Evolutionary conservation across 2,113 vertebrate species (phyloP).

Genomic region (Ammospiza nelsoni): DNA sequence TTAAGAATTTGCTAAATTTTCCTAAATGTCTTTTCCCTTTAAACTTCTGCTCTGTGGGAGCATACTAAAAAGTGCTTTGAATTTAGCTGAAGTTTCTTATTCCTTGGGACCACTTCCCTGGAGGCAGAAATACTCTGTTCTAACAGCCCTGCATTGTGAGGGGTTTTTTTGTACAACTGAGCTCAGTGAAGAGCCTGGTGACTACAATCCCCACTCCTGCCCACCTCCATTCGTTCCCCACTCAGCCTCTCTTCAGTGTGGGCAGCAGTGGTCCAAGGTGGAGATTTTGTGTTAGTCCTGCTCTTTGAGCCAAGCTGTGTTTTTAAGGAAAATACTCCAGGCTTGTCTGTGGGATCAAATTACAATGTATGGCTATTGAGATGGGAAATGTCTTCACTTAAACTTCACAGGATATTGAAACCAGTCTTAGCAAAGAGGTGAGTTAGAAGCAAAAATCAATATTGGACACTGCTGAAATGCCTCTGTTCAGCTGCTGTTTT

Average conservation of each 20-base stretch:
- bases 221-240: background rate
- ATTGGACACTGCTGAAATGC: slow-evolving; percentile 24
- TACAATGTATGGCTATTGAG: background rate
- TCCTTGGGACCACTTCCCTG: background rate
- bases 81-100: background rate
- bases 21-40: background rate
- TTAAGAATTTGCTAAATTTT: background rate
- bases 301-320: background rate
- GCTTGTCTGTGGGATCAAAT: background rate
- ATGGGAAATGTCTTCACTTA: slow-evolving; percentile 36
- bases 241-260: background rate
- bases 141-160: background rate
- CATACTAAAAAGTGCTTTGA: background rate
- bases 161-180: background rate
- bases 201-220: background rate
- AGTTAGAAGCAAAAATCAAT: slow-evolving; percentile 58
- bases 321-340: background rate
- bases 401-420: slow-evolving; percentile 53
- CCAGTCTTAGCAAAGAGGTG: background rate
- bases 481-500: slow-evolving; percentile 40
- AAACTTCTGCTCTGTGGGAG: background rate
- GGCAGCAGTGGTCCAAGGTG: background rate
- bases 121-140: background rate
- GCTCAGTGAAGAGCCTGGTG: background rate
- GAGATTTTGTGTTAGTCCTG: background rate